Percentiles rank a stretch among this genome's conserved stretches.
These are phyloP conservation scores for Dipodomys spectabilis DNA, from an alignment of 2,113 vertebrate genomes.

Conservation along the genomic window DNA sequence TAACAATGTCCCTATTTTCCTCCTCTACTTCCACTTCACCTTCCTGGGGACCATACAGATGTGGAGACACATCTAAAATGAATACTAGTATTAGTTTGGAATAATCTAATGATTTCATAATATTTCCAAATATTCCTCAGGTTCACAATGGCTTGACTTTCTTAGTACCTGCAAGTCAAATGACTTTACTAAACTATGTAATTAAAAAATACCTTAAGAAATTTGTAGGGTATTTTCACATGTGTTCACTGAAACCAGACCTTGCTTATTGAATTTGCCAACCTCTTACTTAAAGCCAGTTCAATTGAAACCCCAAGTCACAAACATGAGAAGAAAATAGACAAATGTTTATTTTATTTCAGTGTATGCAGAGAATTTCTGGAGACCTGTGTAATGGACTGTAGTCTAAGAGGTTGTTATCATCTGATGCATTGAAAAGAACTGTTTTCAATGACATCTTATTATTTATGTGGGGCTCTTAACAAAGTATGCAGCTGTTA, in stretches of 20 bases:
- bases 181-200: slow-evolving; percentile 50
- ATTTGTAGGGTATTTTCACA: slow-evolving; percentile 56
- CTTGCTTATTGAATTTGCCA: slow-evolving; percentile 49
- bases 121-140: neutral
- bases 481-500: slow-evolving; percentile 41
- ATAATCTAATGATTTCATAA: slow-evolving; percentile 7
- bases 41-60: neutral
- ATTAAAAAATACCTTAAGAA: slow-evolving; percentile 48
- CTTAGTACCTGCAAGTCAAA: slow-evolving; percentile 52
- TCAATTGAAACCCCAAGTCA: slow-evolving; percentile 48
- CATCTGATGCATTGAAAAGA: slow-evolving; percentile 40
- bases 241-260: slow-evolving; percentile 51
- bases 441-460: slow-evolving; percentile 37
- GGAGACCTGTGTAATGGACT: slow-evolving; percentile 38
- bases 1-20: neutral
- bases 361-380: neutral
- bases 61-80: neutral
- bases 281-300: slow-evolving; percentile 66
- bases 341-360: slow-evolving; percentile 41
- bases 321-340: slow-evolving; percentile 55
- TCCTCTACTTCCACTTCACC: neutral
- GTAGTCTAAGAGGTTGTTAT: neutral
- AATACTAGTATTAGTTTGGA: neutral
- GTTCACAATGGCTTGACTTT: slow-evolving; percentile 56
- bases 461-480: slow-evolving; percentile 30